phyloP scores from a whole-genome alignment of 2,888 invertebrate genomes.

The Athalia circularis region DNA sequence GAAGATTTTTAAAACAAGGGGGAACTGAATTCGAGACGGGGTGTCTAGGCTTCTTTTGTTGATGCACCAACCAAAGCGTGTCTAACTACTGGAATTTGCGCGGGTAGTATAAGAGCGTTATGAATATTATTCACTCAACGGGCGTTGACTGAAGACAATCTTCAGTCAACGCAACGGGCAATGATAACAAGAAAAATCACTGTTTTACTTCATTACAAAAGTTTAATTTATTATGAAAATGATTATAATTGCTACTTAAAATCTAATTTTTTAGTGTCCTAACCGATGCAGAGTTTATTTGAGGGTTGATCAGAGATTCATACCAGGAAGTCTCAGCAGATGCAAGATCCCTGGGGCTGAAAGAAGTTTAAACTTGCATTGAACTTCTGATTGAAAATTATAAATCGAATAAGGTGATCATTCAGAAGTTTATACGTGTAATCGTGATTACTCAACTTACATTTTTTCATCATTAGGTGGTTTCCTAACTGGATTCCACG shows the following conservation, averaged over 20 bases:
- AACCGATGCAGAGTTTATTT: constrained; percentile 42
- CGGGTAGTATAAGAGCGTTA: too few species aligned
- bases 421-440: neutral
- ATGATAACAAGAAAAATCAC: neutral
- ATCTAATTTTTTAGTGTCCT: constrained; percentile 48
- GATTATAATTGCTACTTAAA: neutral
- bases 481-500: constrained; percentile 84
- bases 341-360: constrained; percentile 63
- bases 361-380: constrained; percentile 45
- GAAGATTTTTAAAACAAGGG: neutral
- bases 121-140: too few species aligned
- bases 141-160: too few species aligned
- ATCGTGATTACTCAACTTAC: constrained; percentile 53
- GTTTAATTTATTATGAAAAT: neutral
- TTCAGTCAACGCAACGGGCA: too few species aligned
- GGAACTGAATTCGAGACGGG: too few species aligned
- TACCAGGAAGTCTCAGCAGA: constrained; percentile 67
- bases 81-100: too few species aligned
- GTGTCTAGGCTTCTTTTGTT: too few species aligned
- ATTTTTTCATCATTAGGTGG: constrained; percentile 59
- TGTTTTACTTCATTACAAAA: constrained; percentile 7
- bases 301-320: constrained; percentile 62
- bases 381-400: constrained; percentile 1
- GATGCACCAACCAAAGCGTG: too few species aligned
- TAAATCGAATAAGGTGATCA: too few species aligned